These are phyloP conservation scores for Diarsia dahlii DNA, from an alignment of 2,888 invertebrate genomes.

Conservation along the genomic window DNA sequence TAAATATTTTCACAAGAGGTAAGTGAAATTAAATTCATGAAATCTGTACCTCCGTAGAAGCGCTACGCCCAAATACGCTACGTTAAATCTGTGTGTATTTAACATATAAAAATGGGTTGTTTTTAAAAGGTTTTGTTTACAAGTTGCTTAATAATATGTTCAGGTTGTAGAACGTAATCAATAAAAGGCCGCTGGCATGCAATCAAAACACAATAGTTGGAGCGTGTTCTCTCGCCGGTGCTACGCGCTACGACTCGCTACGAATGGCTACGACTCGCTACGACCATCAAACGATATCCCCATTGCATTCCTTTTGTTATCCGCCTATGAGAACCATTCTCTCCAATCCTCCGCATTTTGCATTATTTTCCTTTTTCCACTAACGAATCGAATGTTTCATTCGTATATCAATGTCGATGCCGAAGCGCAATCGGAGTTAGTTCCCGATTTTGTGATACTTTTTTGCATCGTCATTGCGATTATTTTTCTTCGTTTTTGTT, in stretches of 20 bases:
- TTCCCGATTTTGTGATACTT: conserved; percentile 60
- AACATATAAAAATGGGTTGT: conserved; percentile 41
- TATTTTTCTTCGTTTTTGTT: conserved; percentile 43
- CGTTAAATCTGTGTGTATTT: conserved; percentile 60
- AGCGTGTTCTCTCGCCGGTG: conserved; percentile 71
- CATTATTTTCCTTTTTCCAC: conserved; percentile 86
- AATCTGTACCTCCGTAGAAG: conserved; percentile 61
- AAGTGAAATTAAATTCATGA: conserved; percentile 71
- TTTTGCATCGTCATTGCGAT: conserved; percentile 54
- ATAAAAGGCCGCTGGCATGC: conserved; percentile 77
- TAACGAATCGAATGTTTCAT: conserved; percentile 88
- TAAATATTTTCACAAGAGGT: conserved; percentile 73
- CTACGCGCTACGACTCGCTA: conserved; percentile 76
- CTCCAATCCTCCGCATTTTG: conserved; percentile 83
- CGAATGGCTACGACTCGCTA: conserved; percentile 65
- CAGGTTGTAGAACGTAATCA: conserved; percentile 68
- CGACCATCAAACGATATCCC: conserved; percentile 85
- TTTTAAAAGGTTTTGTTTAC: conserved; percentile 44
- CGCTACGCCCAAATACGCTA: conserved; percentile 50
- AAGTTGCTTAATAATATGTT: conserved; percentile 32
- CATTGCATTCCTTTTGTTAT: conserved; percentile 86
- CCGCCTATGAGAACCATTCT: conserved; percentile 86
- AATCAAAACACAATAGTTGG: conserved; percentile 82
- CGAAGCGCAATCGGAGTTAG: conserved; percentile 71
- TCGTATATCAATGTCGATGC: conserved; percentile 80